phyloP scores from a whole-genome alignment of 2,888 invertebrate genomes.

The Hipparchia semele region DNA sequence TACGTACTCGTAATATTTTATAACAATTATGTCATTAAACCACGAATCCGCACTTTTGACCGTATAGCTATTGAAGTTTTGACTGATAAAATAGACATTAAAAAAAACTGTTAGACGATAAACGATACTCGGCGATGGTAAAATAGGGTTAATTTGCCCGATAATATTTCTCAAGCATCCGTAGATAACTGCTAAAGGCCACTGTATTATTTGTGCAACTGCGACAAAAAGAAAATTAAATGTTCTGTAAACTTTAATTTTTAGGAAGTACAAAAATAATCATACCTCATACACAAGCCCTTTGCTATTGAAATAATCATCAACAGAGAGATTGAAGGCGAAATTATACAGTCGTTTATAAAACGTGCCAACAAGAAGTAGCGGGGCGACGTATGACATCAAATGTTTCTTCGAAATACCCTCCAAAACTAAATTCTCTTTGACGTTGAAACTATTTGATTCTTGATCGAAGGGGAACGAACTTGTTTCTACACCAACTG shows the following conservation, averaged over 20 bases:
- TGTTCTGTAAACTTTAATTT: background rate
- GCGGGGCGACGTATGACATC: conserved; percentile 59
- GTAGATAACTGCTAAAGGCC: too few relatives aligned
- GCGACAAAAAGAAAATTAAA: too few relatives aligned
- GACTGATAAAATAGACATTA: too few relatives aligned
- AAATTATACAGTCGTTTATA: conserved; percentile 70
- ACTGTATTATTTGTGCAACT: too few relatives aligned
- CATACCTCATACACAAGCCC: conserved; percentile 76
- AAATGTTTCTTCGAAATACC: conserved; percentile 75
- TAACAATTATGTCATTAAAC: too few relatives aligned
- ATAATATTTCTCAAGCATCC: too few relatives aligned
- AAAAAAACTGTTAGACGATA: too few relatives aligned
- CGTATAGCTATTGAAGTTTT: too few relatives aligned
- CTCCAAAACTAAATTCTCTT: conserved; percentile 68
- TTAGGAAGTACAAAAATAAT: conserved; percentile 30
- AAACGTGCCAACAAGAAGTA: conserved; percentile 70
- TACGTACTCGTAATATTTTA: too few relatives aligned
- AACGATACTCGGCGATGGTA: too few relatives aligned
- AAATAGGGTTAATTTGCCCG: too few relatives aligned
- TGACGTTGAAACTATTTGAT: conserved; percentile 70
- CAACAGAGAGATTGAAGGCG: conserved; percentile 63
- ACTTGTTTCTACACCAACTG: conserved; percentile 84
- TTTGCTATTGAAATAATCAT: conserved; percentile 65
- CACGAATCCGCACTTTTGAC: too few relatives aligned
- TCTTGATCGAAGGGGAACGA: conserved; percentile 76